A percentile compares a stretch with the other conserved stretches of the same genome.
Conservation (phyloP, 2,888 invertebrate species). For the Troides aeacus region DNA sequence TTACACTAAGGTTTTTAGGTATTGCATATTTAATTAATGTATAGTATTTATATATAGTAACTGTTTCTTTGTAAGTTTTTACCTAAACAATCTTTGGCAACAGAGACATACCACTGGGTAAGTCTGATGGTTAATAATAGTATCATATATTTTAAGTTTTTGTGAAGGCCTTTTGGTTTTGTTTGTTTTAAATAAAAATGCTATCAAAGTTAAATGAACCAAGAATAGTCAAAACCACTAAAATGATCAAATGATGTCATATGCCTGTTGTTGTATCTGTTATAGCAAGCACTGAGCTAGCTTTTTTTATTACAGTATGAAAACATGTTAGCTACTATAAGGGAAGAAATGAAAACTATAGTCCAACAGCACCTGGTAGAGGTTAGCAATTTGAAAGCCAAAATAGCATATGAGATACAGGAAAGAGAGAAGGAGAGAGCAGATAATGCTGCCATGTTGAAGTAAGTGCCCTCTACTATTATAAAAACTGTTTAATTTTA, state of each 20-base stretch:
- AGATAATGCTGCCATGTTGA: constrained; percentile 87
- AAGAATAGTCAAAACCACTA: not conserved
- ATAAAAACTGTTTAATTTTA: too few relatives aligned
- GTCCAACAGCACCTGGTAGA: constrained; percentile 80
- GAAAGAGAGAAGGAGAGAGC: constrained; percentile 90
- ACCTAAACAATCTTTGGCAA: too few relatives aligned
- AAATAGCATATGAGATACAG: constrained; percentile 87
- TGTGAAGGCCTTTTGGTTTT: too few relatives aligned
- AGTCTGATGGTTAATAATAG: too few relatives aligned
- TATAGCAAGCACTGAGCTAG: not conserved
- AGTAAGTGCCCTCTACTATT: constrained; percentile 59
- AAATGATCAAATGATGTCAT: not conserved
- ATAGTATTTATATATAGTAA: too few relatives aligned
- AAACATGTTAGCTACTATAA: constrained; percentile 77
- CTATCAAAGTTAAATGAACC: not conserved
- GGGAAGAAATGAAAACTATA: constrained; percentile 79
- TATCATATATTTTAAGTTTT: too few relatives aligned
- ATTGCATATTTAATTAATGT: too few relatives aligned
- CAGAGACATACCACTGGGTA: too few relatives aligned
- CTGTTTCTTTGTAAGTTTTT: too few relatives aligned
- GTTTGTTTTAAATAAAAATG: not conserved
- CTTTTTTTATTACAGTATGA: constrained; percentile 74
- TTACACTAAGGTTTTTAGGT: too few relatives aligned
- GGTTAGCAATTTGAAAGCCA: constrained; percentile 84
- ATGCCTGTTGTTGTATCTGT: not conserved